Base-by-base conservation (phyloP, 2,113 vertebrate species). In the Acinonyx jubatus region DNA sequence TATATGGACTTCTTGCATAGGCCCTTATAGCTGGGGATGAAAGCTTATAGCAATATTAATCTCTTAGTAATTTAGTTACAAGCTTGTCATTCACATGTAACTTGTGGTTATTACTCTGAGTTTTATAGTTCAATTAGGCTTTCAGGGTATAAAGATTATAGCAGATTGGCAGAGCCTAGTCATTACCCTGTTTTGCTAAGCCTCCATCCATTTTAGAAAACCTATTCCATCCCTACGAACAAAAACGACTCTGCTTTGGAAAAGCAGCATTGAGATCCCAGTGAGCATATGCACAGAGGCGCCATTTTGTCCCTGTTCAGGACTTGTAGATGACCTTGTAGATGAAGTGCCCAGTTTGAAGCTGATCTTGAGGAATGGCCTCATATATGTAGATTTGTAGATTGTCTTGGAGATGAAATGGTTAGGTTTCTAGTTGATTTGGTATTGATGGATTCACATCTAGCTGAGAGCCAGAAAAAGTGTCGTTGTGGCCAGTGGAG, bases 1-100 rank as follows among this genome's bases (percentile, higher is more conserved):
- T 65, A 19, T 33, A 6, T 33, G 84, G 29, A 18, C 19, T 78
- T 96, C 48, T 80, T 52, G 36, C 12, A 36, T 29, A 61, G 79
- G 48, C 18, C 73, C 92, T 96, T 92, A 61, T 71, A 80, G 14
- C 18, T 80, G 45, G 16, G n/a, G 19, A 57, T 94, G 33, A 94
- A 81, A 94, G 57, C 12, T 50, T 48, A 90, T 1, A 84, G 69
- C 18, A 88, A 88, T 74, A 66, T 1, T 71, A 94, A 88, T 3
- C 27, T 83, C 90, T 89, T 21, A 92, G 80, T 88, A 91, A 95
- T 66, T 91, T 91, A 48, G 15, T 96, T 82, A 89, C 10, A 63
- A 90, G 25, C 11, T 79, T 93, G 48, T 93, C 79, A 85, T 73
- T 96, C 14, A 38, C 50, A 89, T 45, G 25, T 38, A 50, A 91